A percentile compares a stretch with the other conserved stretches of the same genome.
These are phyloP conservation scores for Acanthis flammea DNA, from an alignment of 2,797 vertebrate species.

Conservation along the genomic window DNA sequence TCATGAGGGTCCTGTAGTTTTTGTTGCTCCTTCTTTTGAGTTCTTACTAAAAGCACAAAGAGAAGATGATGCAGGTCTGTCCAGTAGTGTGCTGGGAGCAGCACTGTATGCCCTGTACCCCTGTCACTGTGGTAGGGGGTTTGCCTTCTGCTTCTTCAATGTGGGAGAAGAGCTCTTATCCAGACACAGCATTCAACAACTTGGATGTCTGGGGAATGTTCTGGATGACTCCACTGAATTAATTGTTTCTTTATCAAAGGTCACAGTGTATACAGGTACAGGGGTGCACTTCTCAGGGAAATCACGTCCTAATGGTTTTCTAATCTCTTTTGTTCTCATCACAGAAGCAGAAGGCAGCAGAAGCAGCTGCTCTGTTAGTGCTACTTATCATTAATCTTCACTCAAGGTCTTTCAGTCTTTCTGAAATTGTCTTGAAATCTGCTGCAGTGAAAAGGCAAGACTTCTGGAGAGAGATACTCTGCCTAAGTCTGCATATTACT, in stretches of 20 bases:
- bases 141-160: neutral
- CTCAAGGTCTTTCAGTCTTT: neutral
- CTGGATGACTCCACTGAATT: neutral
- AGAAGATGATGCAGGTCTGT: neutral
- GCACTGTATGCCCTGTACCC: neutral
- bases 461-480: neutral
- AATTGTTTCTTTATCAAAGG: neutral
- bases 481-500: neutral
- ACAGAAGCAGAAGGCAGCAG: neutral
- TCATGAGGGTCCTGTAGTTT: neutral
- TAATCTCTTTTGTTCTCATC: neutral
- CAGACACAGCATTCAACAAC: neutral
- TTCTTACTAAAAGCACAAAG: neutral
- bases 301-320: neutral
- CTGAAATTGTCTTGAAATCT: neutral
- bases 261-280: neutral
- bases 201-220: neutral
- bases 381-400: neutral
- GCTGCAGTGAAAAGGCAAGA: neutral
- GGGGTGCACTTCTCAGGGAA: neutral
- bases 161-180: neutral
- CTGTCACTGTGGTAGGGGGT: accelerated
- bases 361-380: neutral
- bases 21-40: neutral
- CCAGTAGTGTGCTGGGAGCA: neutral